Conservation (phyloP, 1,140 invertebrate species). For the Bradysia coprophila region DNA sequence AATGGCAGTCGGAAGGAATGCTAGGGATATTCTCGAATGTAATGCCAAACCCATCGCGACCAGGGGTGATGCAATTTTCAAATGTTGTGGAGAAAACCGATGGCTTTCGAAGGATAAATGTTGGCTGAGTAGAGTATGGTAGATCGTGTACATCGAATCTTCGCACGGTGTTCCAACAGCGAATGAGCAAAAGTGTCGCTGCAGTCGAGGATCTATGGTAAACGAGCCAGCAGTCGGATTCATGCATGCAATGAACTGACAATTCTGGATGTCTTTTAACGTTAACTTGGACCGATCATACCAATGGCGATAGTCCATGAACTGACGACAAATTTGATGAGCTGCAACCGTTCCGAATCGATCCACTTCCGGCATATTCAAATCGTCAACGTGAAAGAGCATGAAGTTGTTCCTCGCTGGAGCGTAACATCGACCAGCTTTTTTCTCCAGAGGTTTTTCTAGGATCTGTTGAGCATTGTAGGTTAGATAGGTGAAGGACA, state of each 20-base stretch:
- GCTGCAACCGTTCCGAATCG: slow-evolving; percentile 86
- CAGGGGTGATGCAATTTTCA: slow-evolving; percentile 36
- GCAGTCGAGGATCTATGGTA: slow-evolving; percentile 76
- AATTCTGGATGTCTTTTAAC: slow-evolving; percentile 82
- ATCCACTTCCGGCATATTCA: slow-evolving; percentile 96
- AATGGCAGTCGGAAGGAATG: slow-evolving; percentile 77
- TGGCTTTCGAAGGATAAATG: slow-evolving; percentile 45
- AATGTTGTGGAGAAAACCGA: slow-evolving; percentile 41
- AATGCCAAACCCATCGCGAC: slow-evolving; percentile 53
- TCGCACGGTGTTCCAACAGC: slow-evolving; percentile 62
- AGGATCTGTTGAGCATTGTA: too few relatives aligned
- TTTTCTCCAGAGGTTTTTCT: slow-evolving; percentile 87
- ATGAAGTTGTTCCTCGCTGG: slow-evolving; percentile 79
- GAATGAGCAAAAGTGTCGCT: slow-evolving; percentile 85
- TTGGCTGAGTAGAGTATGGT: slow-evolving; percentile 60
- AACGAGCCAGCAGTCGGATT: slow-evolving; percentile 91
- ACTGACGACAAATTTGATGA: slow-evolving; percentile 80
- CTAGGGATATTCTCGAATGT: slow-evolving; percentile 53
- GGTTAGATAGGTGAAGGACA: too few relatives aligned
- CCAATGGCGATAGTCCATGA: slow-evolving; percentile 85
- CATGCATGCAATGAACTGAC: slow-evolving; percentile 88
- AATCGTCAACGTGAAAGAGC: slow-evolving; percentile 88
- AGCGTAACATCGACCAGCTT: slow-evolving; percentile 81
- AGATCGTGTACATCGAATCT: slow-evolving; percentile 71
- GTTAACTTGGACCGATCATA: slow-evolving; percentile 70